Percentiles rank a stretch among this genome's conserved stretches.
Conservation (phyloP, 2,797 vertebrate genomes). For the Xiphorhynchus erythropygius region DNA sequence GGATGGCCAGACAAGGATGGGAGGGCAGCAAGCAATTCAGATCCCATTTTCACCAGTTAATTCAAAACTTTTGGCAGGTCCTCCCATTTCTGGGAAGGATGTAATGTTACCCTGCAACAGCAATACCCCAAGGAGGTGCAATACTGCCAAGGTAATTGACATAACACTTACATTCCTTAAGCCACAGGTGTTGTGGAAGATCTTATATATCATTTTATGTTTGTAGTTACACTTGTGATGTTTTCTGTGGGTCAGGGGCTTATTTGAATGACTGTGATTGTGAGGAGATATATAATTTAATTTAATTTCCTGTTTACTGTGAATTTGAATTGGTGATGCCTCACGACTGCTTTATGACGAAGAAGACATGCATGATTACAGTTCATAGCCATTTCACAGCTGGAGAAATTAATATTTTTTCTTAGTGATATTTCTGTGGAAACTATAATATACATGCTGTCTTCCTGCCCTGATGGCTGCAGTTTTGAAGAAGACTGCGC, state of each 20-base stretch:
- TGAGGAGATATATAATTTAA: background rate
- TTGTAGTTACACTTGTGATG: background rate
- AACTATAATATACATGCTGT: background rate
- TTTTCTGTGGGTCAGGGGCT: background rate
- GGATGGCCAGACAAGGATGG: background rate
- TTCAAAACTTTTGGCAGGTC: background rate
- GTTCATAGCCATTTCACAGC: background rate
- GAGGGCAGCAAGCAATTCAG: background rate
- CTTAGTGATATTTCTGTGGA: background rate
- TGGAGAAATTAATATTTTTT: background rate
- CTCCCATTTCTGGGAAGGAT: background rate
- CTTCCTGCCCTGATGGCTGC: background rate
- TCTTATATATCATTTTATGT: background rate
- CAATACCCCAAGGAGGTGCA: background rate
- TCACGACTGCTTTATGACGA: background rate
- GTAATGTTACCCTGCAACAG: background rate
- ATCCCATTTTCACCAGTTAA: background rate
- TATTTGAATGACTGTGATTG: background rate
- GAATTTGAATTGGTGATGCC: conserved; percentile 5
- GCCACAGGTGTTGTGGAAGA: background rate
- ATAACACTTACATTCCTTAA: background rate
- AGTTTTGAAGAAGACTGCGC: background rate
- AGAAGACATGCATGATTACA: background rate
- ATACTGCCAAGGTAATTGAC: background rate
- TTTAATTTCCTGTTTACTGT: background rate